Evolutionary conservation across 1,140 invertebrate genomes (phyloP), one percentile per base, ranked within the genome.

Genomic region (Ceratina calcarata): DNA sequence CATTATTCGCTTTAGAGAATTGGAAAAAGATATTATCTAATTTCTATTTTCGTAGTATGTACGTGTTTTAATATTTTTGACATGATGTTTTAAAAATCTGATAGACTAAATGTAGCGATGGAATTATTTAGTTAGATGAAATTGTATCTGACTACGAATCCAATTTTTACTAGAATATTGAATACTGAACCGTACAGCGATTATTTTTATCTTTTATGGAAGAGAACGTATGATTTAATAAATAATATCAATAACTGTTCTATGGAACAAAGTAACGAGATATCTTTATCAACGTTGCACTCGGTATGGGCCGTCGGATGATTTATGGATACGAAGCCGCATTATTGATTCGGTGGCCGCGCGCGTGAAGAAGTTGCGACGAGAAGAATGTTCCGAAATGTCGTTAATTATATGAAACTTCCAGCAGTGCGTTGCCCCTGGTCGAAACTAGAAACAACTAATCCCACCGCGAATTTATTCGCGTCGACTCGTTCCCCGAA

Each of bases 321-420:
- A 76, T 60, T 68, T 32, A 57, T 13, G 10, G 32, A 12, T 18
- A 16, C 16, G 45, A 22, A 18, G 37, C 3, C 7, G 32, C 51
- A 62, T 66, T 66, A 67, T 67, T 57, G 73, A 76, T 58, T 32
- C 15, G 53, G 12, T 20, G 37, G n/a, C 8, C 7, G 1, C n/a
- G 10, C 15, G 49, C 66, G 20, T 4, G 57, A 24, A 77, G 53
- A 32, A 64, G 18, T 67, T 32, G n/a, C n/a, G 15, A 58, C 53
- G 45, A 0, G 6, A 61, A 61, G 49, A 69, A 60, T 37, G 45
- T 70, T 70, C n/a, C 20, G 16, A 20, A 32, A 51, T n/a, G 45
- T 32, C 22, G 24, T 77, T 69, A 69, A 77, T 77, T 45, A 45
- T 69, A 51, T 69, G 12, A 10, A 32, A 32, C 18, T 65, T 55